Percentiles rank a stretch among this genome's conserved stretches.
Conservation (phyloP, 2,797 vertebrate genomes). For the Picus viridis region DNA sequence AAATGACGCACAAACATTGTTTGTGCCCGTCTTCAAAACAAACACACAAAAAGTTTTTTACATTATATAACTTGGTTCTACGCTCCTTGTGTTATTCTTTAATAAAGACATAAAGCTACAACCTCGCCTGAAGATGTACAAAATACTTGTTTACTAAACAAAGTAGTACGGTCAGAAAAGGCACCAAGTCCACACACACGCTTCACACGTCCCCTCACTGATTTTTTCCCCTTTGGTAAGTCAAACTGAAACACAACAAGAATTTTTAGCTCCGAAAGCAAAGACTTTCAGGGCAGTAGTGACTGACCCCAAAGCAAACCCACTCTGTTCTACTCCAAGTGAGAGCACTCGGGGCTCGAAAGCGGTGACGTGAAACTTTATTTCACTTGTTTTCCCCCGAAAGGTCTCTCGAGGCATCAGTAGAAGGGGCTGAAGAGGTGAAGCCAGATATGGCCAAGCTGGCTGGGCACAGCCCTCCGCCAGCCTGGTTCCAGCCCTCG, state of each 20-base stretch:
- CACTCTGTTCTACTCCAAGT: neutral
- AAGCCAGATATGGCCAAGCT: neutral
- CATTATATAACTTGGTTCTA: neutral
- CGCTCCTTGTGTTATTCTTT: neutral
- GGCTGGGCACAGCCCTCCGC: neutral
- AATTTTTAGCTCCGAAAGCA: neutral
- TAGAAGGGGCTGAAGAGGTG: neutral
- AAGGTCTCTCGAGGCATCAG: neutral
- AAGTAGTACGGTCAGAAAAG: neutral
- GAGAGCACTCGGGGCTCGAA: neutral
- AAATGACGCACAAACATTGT: conserved; percentile 17
- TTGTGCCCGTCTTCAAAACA: neutral
- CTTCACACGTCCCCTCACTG: neutral
- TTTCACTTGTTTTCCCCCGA: neutral
- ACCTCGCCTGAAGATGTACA: neutral
- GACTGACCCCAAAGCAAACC: neutral
- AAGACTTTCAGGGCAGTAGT: neutral
- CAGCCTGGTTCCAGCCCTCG: neutral
- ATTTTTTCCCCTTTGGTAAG: neutral
- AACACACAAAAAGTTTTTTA: neutral
- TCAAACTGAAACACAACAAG: conserved; percentile 36
- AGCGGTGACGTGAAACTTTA: conserved; percentile 7
- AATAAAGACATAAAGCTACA: neutral
- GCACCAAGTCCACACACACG: neutral
- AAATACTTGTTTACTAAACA: conserved; percentile 11